Conservation (phyloP, 1,140 invertebrate species). For the Pachyrhynchus sulphureomaculatus region DNA sequence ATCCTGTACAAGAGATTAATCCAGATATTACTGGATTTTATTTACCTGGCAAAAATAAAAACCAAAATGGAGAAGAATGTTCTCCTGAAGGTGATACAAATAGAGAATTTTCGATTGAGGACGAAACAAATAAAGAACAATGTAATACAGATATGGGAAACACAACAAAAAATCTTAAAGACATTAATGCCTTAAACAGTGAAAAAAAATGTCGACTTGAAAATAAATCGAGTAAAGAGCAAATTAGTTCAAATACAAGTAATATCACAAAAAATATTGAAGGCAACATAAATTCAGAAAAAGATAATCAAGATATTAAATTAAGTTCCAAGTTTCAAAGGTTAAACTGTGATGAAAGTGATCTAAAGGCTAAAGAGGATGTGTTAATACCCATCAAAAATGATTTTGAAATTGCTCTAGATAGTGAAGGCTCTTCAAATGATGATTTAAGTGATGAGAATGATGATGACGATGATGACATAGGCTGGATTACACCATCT, state of each 20-base stretch:
- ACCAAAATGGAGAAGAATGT: slow-evolving; percentile 32
- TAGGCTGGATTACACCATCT: slow-evolving; percentile 86
- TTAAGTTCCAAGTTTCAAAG: slow-evolving; percentile 51
- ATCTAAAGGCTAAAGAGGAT: slow-evolving; percentile 46
- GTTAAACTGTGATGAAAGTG: slow-evolving; percentile 46
- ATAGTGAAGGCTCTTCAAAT: slow-evolving; percentile 38
- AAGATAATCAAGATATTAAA: no score
- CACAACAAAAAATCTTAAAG: no score
- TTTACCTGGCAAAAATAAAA: slow-evolving; percentile 48
- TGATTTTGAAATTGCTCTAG: slow-evolving; percentile 16
- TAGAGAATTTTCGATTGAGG: no score
- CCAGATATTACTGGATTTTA: slow-evolving; percentile 58
- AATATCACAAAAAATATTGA: no score
- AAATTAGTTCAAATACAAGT: no score
- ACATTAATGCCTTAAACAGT: no score
- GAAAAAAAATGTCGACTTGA: no score
- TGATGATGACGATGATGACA: slow-evolving; percentile 63
- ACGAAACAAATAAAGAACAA: no score
- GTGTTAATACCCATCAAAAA: slow-evolving; percentile 35
- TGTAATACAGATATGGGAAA: no score
- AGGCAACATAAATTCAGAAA: no score
- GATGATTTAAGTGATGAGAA: slow-evolving; percentile 44
- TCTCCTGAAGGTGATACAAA: no score
- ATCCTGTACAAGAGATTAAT: slow-evolving; percentile 22
- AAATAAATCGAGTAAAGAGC: no score